phyloP scores from a whole-genome alignment of 2,888 invertebrate species.

The Neoscelio sp. region DNA sequence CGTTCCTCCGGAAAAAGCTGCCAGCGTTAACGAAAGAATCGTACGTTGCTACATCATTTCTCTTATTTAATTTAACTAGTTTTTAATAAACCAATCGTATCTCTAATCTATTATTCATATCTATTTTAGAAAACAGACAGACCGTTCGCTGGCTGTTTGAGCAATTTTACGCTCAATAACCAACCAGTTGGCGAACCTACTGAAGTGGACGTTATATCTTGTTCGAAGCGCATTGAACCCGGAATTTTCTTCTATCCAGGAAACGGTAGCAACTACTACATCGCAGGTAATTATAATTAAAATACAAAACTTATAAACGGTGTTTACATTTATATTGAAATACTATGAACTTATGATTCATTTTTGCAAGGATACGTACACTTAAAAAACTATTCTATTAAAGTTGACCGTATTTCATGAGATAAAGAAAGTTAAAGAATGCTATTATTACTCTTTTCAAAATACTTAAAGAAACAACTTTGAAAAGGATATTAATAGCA shows the following conservation, averaged over 20 bases:
- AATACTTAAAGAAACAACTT: too few relatives aligned
- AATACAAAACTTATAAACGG: slow-evolving; percentile 4
- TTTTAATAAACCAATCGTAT: slow-evolving; percentile 85
- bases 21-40: slow-evolving; percentile 80
- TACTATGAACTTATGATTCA: too few relatives aligned
- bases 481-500: too few relatives aligned
- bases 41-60: slow-evolving; percentile 68
- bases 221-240: slow-evolving; percentile 90
- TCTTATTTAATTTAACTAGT: slow-evolving; percentile 1
- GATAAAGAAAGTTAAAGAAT: too few relatives aligned
- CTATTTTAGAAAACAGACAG: too few relatives aligned
- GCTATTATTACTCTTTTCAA: too few relatives aligned
- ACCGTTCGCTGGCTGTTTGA: slow-evolving; percentile 93
- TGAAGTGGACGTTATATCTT: slow-evolving; percentile 88
- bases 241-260: slow-evolving; percentile 94
- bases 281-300: slow-evolving; percentile 84
- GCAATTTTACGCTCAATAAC: slow-evolving; percentile 89
- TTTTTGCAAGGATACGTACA: too few relatives aligned
- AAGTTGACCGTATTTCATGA: too few relatives aligned
- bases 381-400: too few relatives aligned
- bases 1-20: slow-evolving; percentile 84
- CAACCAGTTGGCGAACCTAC: slow-evolving; percentile 86
- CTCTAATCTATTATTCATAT: too few relatives aligned
- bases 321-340: slow-evolving; percentile 19
- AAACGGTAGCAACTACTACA: slow-evolving; percentile 88